phyloP scores from a whole-genome alignment of 2,113 vertebrate genomes.

The Trogon melanurus region DNA sequence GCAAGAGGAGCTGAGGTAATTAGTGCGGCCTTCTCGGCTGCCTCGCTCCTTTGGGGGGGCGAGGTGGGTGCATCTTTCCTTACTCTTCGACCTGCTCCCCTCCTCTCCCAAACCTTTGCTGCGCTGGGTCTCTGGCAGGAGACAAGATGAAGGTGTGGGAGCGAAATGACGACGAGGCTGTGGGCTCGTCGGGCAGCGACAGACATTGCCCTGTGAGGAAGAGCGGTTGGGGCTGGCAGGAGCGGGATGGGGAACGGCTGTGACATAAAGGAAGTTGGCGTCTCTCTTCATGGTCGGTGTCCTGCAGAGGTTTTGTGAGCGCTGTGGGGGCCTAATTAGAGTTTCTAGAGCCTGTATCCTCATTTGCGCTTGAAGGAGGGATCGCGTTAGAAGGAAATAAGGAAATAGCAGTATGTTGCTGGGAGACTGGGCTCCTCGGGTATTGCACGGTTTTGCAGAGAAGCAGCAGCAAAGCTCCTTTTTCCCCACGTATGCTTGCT shows the following conservation, averaged over 20 bases:
- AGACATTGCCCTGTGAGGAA: background rate
- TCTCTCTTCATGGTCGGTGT: background rate
- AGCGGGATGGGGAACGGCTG: background rate
- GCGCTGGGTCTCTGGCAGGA: background rate
- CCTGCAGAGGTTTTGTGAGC: background rate
- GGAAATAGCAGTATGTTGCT: constrained; percentile 1
- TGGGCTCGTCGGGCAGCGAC: background rate
- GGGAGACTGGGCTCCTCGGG: constrained; percentile 16
- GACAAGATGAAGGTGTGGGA: background rate
- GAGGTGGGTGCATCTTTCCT: no score
- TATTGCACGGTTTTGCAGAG: background rate
- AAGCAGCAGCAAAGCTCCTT: background rate
- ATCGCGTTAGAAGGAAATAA: background rate
- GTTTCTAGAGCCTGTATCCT: background rate
- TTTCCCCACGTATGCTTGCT: accelerated
- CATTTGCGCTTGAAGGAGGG: background rate
- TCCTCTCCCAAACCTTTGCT: no score
- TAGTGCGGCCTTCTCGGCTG: background rate
- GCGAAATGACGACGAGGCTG: no score
- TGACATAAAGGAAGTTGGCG: accelerated
- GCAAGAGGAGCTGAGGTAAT: background rate
- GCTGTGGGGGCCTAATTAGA: background rate
- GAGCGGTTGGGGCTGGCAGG: background rate
- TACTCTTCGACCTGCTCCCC: background rate
- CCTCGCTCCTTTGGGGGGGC: background rate